These are phyloP conservation scores for Drosophila parabipectinata DNA, from an alignment of 1,140 invertebrate species.

Conservation along the genomic window DNA sequence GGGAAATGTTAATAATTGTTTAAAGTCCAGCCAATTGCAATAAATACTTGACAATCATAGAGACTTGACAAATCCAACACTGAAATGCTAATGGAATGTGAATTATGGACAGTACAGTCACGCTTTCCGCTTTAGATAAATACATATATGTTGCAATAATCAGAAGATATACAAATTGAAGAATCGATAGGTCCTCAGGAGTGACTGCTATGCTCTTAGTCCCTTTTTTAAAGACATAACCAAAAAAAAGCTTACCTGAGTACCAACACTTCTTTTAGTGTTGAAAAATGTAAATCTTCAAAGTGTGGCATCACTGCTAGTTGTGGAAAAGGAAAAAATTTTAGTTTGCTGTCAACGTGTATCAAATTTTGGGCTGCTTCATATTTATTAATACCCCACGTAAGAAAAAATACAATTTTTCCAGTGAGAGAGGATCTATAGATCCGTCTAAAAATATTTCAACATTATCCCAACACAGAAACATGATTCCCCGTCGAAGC, in stretches of 20 bases:
- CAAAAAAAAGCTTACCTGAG: too few relatives aligned
- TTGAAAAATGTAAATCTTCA: not conserved
- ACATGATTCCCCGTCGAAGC: constrained; percentile 7
- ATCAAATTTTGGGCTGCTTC: too few relatives aligned
- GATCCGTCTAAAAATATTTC: not conserved
- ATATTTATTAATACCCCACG: too few relatives aligned
- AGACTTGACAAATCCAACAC: constrained; percentile 43
- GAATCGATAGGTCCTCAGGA: too few relatives aligned
- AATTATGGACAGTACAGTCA: constrained; percentile 10
- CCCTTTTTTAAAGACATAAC: too few relatives aligned
- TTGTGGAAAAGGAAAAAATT: not conserved
- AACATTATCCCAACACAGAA: not conserved
- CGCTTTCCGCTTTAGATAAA: not conserved
- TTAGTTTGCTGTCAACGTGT: not conserved
- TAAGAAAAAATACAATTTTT: too few relatives aligned
- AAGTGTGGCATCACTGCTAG: not conserved
- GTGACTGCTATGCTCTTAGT: too few relatives aligned
- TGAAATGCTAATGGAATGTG: constrained; percentile 49
- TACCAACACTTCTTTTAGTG: not conserved
- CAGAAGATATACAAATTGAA: too few relatives aligned
- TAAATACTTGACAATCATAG: constrained; percentile 62
- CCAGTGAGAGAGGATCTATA: too few relatives aligned
- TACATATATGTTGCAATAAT: too few relatives aligned
- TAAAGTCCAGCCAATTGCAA: constrained; percentile 49
- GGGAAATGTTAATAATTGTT: constrained; percentile 66